Percentiles rank a stretch among this genome's conserved stretches.
phyloP scores from a whole-genome alignment of 2,888 invertebrate species.

The Allophyes oxyacanthae region DNA sequence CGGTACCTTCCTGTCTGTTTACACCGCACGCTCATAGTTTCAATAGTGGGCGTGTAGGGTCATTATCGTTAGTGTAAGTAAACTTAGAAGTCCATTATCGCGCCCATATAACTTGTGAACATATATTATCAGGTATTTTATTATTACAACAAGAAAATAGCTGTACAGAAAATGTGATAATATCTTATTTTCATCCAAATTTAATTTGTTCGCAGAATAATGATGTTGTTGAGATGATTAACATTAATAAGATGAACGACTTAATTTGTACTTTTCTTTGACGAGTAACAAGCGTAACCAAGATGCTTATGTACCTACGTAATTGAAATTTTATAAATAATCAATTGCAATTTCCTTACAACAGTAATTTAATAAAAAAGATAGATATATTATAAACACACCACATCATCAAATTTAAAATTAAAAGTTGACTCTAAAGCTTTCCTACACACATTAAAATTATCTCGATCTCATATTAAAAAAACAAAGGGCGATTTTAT shows the following conservation, averaged over 20 bases:
- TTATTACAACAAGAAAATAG: not conserved
- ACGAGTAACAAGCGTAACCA: not conserved
- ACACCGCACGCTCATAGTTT: constrained; percentile 32
- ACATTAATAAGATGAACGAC: constrained; percentile 5
- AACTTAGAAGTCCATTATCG: constrained; percentile 17
- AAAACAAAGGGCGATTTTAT: constrained; percentile 42
- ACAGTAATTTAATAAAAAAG: no score
- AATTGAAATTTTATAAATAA: no score
- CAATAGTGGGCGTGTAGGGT: constrained; percentile 8
- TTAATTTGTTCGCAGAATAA: constrained; percentile 3
- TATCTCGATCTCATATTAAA: constrained; percentile 1
- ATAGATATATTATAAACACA: no score
- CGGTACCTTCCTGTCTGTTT: constrained; percentile 36
- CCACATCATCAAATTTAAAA: no score
- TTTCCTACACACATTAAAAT: not conserved
- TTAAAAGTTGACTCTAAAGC: not conserved
- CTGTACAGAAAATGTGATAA: not conserved
- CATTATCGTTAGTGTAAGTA: constrained; percentile 24
- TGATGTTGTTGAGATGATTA: constrained; percentile 15
- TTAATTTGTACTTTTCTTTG: constrained; percentile 2
- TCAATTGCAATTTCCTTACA: no score
- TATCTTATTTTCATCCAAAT: constrained; percentile 3
- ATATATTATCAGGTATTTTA: constrained; percentile 1
- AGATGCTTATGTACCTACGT: no score
- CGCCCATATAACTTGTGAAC: not conserved